These are phyloP conservation scores for Eretmocerus hayati DNA, from an alignment of 2,888 invertebrate species.

Conservation along the genomic window DNA sequence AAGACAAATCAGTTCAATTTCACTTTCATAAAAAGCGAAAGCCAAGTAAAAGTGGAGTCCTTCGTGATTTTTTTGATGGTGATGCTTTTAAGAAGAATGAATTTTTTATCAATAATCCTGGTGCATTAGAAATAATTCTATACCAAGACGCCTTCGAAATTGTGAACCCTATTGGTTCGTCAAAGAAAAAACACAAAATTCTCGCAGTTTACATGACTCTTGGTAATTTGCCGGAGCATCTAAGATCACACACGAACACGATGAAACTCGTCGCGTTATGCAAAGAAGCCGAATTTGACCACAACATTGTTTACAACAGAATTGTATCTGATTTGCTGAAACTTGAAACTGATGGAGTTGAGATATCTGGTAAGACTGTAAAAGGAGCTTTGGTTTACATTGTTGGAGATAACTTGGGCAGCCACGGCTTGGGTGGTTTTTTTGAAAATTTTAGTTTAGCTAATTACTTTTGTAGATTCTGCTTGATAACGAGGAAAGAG, in stretches of 20 bases:
- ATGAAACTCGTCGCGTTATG: conserved; percentile 31
- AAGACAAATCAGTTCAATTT: too few species aligned
- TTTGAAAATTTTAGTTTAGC: conserved; percentile 27
- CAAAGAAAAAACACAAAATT: conserved; percentile 31
- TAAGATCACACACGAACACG: conserved; percentile 25
- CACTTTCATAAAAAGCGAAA: too few species aligned
- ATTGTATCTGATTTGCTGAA: conserved; percentile 27
- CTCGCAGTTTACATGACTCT: conserved; percentile 29
- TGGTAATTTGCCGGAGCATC: conserved; percentile 27
- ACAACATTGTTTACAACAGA: conserved; percentile 14
- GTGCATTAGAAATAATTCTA: conserved; percentile 24
- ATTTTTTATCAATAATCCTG: conserved; percentile 11
- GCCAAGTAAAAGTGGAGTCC: too few species aligned
- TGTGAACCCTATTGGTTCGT: conserved; percentile 30
- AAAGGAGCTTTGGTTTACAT: conserved; percentile 30
- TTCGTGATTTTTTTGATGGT: too few species aligned
- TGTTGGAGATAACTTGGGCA: too few species aligned
- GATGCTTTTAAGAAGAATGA: conserved; percentile 10
- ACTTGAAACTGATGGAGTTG: conserved; percentile 21
- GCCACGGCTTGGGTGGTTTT: too few species aligned
- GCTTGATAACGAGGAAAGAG: conserved; percentile 11
- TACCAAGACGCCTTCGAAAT: conserved; percentile 35
- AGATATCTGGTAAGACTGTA: neutral
- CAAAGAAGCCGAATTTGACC: conserved; percentile 24
- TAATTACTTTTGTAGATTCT: conserved; percentile 30